Evolutionary conservation across 2,113 vertebrate species (phyloP).

Genomic region (Myodes glareolus): DNA sequence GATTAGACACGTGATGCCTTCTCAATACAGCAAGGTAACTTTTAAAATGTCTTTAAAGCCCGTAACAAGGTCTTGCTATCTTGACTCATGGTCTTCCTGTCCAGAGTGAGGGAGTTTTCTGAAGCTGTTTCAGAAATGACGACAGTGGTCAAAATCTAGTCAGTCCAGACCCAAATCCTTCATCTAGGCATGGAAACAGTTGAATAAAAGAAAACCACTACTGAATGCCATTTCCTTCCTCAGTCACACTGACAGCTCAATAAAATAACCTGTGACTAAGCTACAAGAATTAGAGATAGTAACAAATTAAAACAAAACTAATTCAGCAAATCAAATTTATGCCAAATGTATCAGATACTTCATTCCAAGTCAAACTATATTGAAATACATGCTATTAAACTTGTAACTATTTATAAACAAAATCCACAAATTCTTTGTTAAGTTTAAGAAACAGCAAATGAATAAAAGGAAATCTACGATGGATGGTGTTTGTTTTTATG

Average conservation of each 20-base stretch:
- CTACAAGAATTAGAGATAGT: neutral
- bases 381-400: neutral
- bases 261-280: neutral
- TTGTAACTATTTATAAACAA: neutral
- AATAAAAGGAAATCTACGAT: neutral
- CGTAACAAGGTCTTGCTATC: neutral
- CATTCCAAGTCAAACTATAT: neutral
- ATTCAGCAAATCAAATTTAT: constrained; percentile 24
- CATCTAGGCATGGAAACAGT: neutral
- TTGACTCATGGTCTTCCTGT: neutral
- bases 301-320: constrained; percentile 33
- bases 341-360: neutral
- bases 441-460: constrained; percentile 32
- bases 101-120: neutral
- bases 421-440: neutral
- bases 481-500: neutral
- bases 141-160: neutral
- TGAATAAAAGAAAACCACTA: neutral
- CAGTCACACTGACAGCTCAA: neutral
- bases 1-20: neutral
- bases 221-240: neutral
- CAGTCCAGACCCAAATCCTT: neutral
- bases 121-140: neutral
- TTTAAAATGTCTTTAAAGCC: neutral
- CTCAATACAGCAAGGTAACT: neutral